Evolutionary conservation across 2,888 invertebrate species (phyloP), one percentile per base, ranked within the genome.

Genomic region (Carpatolechia fugitivella): DNA sequence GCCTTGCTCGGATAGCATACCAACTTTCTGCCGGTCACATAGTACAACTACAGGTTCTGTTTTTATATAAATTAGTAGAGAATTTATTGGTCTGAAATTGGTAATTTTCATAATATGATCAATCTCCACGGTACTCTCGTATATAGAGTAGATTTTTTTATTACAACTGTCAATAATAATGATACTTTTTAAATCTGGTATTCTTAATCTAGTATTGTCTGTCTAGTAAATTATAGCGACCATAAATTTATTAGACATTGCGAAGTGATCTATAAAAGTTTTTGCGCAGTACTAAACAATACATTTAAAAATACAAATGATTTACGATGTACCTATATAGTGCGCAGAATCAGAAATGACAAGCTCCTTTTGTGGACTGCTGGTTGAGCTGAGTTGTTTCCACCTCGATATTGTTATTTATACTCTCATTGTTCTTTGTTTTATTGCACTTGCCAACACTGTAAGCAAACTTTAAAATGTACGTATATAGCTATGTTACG

Each of bases 281-380:
- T 73, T 67, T 71, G 65, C 65, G 62, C 65, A 66, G 65, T 53
- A 60, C 11, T 18, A 14, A 47, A 69, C 66, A 68, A 67, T 67
- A 69, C 61, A 55, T 58, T 41, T 68, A 64, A 68, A 67, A 69
- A 70, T 68, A 66, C 66, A 64, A 63, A 63, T 63, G 58, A 63
- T 65, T 66, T 68, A 63, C 64, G 59, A 63, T 66, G 55, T 64
- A 65, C 54, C 58, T 38, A 56, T 53, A 62, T n/a, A n/a, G n/a
- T n/a, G n/a, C n/a, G n/a, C n/a, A n/a, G n/a, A n/a, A n/a, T n/a
- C 57, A 60, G 50, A 57, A 59, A 63, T 67, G 66, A 69, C 65
- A 63, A 57, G 55, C 50, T 67, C 54, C 62, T 68, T 68, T 60
- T 64, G 54, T 60, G 53, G 54, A 53, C 52, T 53, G 53, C 47